Evolutionary conservation across 1,140 invertebrate species (phyloP).

Genomic region (Contarinia nasturtii): DNA sequence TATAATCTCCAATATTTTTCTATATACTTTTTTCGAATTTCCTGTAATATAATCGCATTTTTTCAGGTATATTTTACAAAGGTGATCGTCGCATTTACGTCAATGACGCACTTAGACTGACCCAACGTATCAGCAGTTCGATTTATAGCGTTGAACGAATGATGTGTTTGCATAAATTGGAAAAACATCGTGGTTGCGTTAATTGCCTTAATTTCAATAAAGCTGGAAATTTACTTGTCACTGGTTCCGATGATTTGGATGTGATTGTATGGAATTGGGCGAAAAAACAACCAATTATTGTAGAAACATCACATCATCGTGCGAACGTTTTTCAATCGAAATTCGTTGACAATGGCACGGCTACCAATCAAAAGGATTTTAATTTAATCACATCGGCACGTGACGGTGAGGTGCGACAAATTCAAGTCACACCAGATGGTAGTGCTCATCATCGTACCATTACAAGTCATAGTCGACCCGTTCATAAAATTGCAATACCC

Average conservation of each 20-base stretch:
- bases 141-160: slow-evolving; percentile 65
- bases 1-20: slow-evolving; percentile 3
- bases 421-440: slow-evolving; percentile 14
- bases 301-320: slow-evolving; percentile 58
- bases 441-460: slow-evolving; percentile 6
- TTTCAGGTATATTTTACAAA: too few relatives aligned
- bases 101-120: slow-evolving; percentile 37
- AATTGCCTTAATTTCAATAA: slow-evolving; percentile 83
- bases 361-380: slow-evolving; percentile 9
- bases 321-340: slow-evolving; percentile 81
- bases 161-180: slow-evolving; percentile 56
- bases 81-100: not conserved
- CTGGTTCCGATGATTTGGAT: slow-evolving; percentile 77
- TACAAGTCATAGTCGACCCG: slow-evolving; percentile 13
- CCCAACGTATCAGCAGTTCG: slow-evolving; percentile 57
- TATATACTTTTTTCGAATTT: slow-evolving; percentile 4
- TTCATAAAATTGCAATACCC: slow-evolving; percentile 16
- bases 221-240: slow-evolving; percentile 48
- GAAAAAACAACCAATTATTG: slow-evolving; percentile 35
- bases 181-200: slow-evolving; percentile 73
- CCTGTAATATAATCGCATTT: too few relatives aligned
- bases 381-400: slow-evolving; percentile 73
- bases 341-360: slow-evolving; percentile 33
- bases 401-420: slow-evolving; percentile 62
- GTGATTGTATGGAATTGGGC: slow-evolving; percentile 87